phyloP scores from a whole-genome alignment of 2,113 vertebrate species.

The Proteles cristata region DNA sequence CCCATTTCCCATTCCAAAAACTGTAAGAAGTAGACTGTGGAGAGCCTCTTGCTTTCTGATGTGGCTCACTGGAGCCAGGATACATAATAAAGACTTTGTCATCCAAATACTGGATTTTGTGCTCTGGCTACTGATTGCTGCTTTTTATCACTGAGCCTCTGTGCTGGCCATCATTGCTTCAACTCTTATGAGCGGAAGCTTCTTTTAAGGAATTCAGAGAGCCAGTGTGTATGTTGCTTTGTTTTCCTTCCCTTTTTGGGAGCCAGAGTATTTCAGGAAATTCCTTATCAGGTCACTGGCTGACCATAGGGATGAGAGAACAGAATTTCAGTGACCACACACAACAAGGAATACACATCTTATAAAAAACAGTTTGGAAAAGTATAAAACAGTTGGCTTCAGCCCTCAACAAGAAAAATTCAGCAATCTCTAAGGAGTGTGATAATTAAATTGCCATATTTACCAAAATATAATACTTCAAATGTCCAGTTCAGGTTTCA shows the following conservation, averaged over 20 bases:
- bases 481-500: not conserved
- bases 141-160: not conserved
- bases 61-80: not conserved
- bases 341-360: not conserved
- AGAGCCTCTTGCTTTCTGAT: not conserved
- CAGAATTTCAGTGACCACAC: not conserved
- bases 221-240: not conserved
- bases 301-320: not conserved
- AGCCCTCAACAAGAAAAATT: not conserved
- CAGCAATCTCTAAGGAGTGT: not conserved
- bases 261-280: not conserved
- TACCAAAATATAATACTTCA: not conserved
- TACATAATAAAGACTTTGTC: not conserved
- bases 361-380: not conserved
- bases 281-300: not conserved
- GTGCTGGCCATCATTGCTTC: not conserved
- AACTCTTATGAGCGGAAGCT: not conserved
- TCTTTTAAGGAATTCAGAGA: not conserved
- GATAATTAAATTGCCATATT: not conserved
- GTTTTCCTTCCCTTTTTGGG: not conserved
- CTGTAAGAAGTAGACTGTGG: not conserved
- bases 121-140: not conserved
- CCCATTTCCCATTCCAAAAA: not conserved
- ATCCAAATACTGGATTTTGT: not conserved
- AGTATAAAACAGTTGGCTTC: not conserved